A percentile compares a stretch with the other conserved stretches of the same genome.
Evolutionary conservation across 2,797 vertebrate genomes (phyloP).

Genomic region (Syncerus caffer): DNA sequence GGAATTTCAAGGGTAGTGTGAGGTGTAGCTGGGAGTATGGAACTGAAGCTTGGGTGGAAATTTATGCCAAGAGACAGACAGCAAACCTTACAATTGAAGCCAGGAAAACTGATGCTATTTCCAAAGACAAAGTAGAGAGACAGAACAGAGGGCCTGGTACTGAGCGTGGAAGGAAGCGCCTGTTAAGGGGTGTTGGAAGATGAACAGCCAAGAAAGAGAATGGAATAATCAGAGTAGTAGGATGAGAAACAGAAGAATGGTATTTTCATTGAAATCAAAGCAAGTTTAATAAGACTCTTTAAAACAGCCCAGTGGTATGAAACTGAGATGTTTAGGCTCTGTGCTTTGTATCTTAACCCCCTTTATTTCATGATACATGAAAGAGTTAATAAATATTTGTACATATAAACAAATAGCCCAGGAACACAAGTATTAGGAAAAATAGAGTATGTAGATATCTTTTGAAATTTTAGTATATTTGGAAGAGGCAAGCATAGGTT

Average conservation of each 20-base stretch:
- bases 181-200: neutral
- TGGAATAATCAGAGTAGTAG: neutral
- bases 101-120: neutral
- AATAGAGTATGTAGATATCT: neutral
- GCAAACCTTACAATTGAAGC: neutral
- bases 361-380: neutral
- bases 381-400: neutral
- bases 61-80: neutral
- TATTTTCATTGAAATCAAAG: conserved; percentile 53
- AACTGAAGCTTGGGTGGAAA: neutral
- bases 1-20: neutral
- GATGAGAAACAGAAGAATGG: neutral
- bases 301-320: neutral
- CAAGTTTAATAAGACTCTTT: conserved; percentile 20
- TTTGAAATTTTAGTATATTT: neutral
- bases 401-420: neutral
- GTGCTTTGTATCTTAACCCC: neutral
- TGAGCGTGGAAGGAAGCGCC: neutral
- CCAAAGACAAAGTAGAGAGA: neutral
- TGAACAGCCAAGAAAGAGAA: neutral
- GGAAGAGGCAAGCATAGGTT: neutral
- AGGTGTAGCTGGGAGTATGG: neutral
- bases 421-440: neutral
- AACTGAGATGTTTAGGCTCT: neutral
- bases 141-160: neutral